Conservation (phyloP, 2,888 invertebrate genomes). For the Tineola bisselliella region DNA sequence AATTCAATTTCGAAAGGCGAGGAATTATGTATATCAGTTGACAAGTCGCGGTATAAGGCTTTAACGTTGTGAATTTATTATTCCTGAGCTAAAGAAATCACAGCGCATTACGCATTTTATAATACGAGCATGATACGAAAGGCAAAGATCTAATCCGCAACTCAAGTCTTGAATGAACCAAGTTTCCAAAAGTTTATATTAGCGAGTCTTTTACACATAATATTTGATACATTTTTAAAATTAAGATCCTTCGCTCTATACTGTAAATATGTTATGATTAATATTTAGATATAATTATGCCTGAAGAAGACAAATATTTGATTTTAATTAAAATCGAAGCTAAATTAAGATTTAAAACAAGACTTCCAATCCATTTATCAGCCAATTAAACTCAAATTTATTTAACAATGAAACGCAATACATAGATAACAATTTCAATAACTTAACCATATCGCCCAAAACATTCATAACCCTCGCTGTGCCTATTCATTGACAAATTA, state of each 20-base stretch:
- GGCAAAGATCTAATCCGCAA: slow-evolving; percentile 29
- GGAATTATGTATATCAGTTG: slow-evolving; percentile 16
- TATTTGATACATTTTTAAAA: too few species aligned
- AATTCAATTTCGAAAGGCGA: slow-evolving; percentile 1
- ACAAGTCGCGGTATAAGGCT: slow-evolving; percentile 21
- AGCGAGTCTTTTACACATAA: neutral
- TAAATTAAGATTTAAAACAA: neutral
- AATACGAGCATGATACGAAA: slow-evolving; percentile 23
- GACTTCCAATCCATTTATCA: neutral
- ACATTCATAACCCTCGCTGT: neutral
- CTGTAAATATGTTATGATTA: too few species aligned
- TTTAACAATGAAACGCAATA: neutral
- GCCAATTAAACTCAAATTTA: neutral
- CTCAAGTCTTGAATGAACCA: slow-evolving; percentile 9
- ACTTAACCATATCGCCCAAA: neutral
- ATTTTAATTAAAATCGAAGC: too few species aligned
- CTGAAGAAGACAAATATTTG: too few species aligned
- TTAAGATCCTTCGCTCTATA: too few species aligned
- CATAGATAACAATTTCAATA: neutral
- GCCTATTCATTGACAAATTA: neutral
- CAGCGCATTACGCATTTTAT: slow-evolving; percentile 27
- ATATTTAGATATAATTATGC: too few species aligned
- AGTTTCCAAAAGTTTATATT: neutral
- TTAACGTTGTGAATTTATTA: slow-evolving; percentile 26
- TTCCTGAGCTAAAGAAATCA: slow-evolving; percentile 27